Percentiles rank a stretch among this genome's conserved stretches.
These are phyloP conservation scores for Neodontobutis hainanensis DNA, from an alignment of 2,113 vertebrate species.

Conservation along the genomic window DNA sequence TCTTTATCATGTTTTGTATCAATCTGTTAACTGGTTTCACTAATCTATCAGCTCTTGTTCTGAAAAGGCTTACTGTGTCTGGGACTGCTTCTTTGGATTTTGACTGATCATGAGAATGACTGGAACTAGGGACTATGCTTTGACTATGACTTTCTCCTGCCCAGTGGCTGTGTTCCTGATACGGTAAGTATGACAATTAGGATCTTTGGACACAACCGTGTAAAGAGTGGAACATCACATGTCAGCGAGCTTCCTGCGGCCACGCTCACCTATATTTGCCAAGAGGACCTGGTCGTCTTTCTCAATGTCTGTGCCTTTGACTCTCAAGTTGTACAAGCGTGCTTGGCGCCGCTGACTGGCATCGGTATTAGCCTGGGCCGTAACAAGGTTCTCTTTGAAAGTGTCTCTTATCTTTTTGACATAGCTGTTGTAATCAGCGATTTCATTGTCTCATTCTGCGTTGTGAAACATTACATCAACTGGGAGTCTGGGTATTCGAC, in stretches of 20 bases:
- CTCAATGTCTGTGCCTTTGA: not conserved
- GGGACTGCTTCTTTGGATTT: too few relatives aligned
- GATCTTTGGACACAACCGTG: not conserved
- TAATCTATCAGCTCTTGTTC: too few relatives aligned
- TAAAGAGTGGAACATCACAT: not conserved
- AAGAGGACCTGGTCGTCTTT: not conserved
- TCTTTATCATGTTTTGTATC: too few relatives aligned
- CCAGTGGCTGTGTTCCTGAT: not conserved
- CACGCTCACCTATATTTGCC: too few relatives aligned
- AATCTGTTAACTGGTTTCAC: too few relatives aligned
- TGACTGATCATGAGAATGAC: too few relatives aligned
- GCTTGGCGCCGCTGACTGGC: not conserved
- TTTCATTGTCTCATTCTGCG: not conserved
- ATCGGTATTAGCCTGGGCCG: too few relatives aligned
- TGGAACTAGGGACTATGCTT: too few relatives aligned
- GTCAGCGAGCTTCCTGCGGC: not conserved
- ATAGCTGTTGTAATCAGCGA: not conserved
- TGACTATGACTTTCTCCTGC: not conserved
- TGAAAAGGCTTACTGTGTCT: too few relatives aligned
- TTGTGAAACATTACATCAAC: not conserved
- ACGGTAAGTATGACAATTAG: not conserved
- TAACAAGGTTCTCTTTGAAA: too few relatives aligned
- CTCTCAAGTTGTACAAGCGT: not conserved
- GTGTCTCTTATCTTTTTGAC: not conserved
- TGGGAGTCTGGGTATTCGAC: not conserved